These are phyloP conservation scores for Melanotaenia trifasciata DNA, from an alignment of 2,797 vertebrate genomes.

Conservation along the genomic window DNA sequence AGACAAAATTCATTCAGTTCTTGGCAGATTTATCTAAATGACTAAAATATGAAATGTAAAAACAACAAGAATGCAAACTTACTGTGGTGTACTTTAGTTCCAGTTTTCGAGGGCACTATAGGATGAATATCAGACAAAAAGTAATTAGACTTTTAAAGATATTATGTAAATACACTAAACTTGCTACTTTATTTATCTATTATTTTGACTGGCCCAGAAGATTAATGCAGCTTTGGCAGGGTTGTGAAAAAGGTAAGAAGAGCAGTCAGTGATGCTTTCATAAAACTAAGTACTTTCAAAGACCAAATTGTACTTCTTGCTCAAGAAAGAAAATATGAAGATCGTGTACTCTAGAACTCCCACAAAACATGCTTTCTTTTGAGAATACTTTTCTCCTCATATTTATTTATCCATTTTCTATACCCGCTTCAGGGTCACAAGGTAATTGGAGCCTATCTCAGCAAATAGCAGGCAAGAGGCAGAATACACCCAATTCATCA, in stretches of 20 bases:
- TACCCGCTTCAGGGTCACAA: too few species aligned
- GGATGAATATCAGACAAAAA: constrained; percentile 41
- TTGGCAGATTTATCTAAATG: constrained; percentile 6
- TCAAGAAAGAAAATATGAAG: not conserved
- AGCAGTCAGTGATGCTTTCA: constrained; percentile 13
- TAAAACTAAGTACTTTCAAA: not conserved
- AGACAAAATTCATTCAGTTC: constrained; percentile 23
- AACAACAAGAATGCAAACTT: constrained; percentile 29
- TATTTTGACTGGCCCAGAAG: constrained; percentile 5
- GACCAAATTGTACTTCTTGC: not conserved
- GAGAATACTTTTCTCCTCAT: constrained; percentile 3
- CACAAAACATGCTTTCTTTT: not conserved
- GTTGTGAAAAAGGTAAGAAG: constrained; percentile 31
- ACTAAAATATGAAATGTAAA: not conserved
- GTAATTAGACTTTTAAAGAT: constrained; percentile 12
- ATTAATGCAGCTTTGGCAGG: constrained; percentile 15
- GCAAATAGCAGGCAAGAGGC: too few species aligned
- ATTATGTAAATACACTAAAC: constrained; percentile 33
- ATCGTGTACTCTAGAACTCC: not conserved
- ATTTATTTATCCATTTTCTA: not conserved
- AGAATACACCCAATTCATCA: too few species aligned
- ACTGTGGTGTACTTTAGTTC: constrained; percentile 74
- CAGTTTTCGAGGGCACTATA: constrained; percentile 85
- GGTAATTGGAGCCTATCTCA: too few species aligned
- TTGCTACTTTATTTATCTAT: not conserved